phyloP scores from a whole-genome alignment of 2,113 vertebrate genomes.

The Orthonyx spaldingii region DNA sequence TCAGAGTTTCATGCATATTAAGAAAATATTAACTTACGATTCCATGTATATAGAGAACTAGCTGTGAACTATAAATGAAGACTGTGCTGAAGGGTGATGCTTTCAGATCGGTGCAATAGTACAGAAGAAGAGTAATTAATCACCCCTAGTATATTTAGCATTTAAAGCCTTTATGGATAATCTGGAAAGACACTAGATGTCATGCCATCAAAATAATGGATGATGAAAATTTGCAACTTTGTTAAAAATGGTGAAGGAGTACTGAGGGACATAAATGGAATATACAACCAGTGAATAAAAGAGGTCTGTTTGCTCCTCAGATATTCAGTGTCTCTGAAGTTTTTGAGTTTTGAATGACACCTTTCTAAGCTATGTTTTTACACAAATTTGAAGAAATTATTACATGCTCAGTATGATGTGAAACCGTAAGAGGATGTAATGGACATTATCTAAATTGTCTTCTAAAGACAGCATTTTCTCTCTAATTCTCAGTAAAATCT shows the following conservation, averaged over 20 bases:
- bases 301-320: neutral
- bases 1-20: neutral
- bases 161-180: neutral
- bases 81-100: neutral
- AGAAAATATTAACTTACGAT: neutral
- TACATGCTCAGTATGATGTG: neutral
- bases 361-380: neutral
- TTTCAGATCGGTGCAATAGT: neutral
- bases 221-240: neutral
- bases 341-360: neutral
- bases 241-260: neutral
- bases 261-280: neutral
- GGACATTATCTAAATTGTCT: neutral
- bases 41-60: neutral
- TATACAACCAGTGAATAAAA: neutral
- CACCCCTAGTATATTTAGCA: neutral
- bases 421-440: rapidly evolving
- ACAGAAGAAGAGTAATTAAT: neutral
- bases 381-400: neutral
- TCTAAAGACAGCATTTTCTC: neutral
- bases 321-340: neutral
- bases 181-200: neutral
- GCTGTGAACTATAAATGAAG: neutral
- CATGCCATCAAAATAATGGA: neutral
- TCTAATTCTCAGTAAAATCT: neutral